Conservation (phyloP, 2,888 invertebrate genomes). For the Archaeoteleia sp. region DNA sequence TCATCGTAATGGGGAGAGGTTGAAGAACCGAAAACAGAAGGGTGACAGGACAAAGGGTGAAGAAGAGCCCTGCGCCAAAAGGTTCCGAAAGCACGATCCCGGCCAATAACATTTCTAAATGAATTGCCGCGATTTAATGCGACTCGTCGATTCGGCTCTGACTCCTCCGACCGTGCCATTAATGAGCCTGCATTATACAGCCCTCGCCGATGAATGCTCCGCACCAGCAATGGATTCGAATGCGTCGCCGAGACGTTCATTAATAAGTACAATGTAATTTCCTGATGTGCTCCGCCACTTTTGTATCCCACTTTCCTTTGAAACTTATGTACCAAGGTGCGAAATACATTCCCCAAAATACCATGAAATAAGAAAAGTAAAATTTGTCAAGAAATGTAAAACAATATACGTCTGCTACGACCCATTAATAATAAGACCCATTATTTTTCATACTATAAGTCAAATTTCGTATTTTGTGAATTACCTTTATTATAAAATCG, state of each 20-base stretch:
- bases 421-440: too few species aligned
- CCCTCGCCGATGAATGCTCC: too few species aligned
- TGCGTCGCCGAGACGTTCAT: constrained; percentile 24
- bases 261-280: constrained; percentile 48
- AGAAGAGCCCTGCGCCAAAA: constrained; percentile 18
- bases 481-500: too few species aligned
- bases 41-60: constrained; percentile 42
- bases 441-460: too few species aligned
- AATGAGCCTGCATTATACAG: constrained; percentile 38
- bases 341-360: too few species aligned
- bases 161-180: constrained; percentile 26
- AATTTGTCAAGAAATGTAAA: too few species aligned
- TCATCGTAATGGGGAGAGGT: constrained; percentile 35
- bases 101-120: constrained; percentile 46
- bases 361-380: too few species aligned
- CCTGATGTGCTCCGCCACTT: constrained; percentile 19
- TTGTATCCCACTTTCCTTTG: constrained; percentile 22
- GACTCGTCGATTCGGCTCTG: constrained; percentile 25
- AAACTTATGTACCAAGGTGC: constrained; percentile 11
- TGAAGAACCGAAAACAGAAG: constrained; percentile 44
- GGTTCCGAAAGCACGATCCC: constrained; percentile 18
- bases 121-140: constrained; percentile 43
- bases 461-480: too few species aligned
- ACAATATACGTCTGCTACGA: too few species aligned
- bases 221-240: background rate